Base-by-base conservation (phyloP, 2,797 vertebrate species). In the Myotis daubentonii region DNA sequence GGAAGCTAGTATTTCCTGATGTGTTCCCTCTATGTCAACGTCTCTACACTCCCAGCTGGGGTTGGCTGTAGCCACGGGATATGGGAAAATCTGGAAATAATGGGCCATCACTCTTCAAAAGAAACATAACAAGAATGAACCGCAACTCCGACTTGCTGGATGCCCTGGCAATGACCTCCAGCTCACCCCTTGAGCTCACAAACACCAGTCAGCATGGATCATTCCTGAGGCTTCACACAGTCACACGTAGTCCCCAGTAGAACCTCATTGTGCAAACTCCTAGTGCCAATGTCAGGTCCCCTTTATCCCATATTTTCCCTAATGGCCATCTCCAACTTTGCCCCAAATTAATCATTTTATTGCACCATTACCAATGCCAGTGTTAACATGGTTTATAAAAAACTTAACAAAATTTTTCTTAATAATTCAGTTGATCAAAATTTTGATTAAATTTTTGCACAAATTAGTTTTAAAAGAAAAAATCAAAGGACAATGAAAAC, bases 391-490 rank as follows among this genome's bases (percentile, higher is more conserved):
- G 17, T 76, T 86, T 70, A 38, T 76, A 7, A 83, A 68, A 94
- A 84, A 70, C 19, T 25, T 10, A 49, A 33, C 16, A 93, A 84
- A 84, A 66, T 33, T 25, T 76, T 88, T 36, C 53, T 82, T 89
- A 79, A 93, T 23, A 87, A 81, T 85, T 30, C 44, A 55, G 12
- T 4, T 79, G 41, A 88, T 60, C 16, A 83, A 92, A 84, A 75
- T 70, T 82, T 47, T 79, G n/a, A 89, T 75, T 90, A 93, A 74
- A 83, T 68, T 84, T 94, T 88, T 95, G 23, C n/a, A 41, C n/a
- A 60, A 57, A 47, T 36, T 33, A n/a, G 22, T 70, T 86, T 92
- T 86, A 55, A 80, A 51, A 82, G 36, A 78, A 96, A 87, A 96
- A 82, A 13, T 87, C 74, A 41, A 93, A 93, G 6, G 80, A 82